Percentiles rank a stretch among this genome's conserved stretches.
phyloP scores from a whole-genome alignment of 2,113 vertebrate species.

The Sus scrofa region DNA sequence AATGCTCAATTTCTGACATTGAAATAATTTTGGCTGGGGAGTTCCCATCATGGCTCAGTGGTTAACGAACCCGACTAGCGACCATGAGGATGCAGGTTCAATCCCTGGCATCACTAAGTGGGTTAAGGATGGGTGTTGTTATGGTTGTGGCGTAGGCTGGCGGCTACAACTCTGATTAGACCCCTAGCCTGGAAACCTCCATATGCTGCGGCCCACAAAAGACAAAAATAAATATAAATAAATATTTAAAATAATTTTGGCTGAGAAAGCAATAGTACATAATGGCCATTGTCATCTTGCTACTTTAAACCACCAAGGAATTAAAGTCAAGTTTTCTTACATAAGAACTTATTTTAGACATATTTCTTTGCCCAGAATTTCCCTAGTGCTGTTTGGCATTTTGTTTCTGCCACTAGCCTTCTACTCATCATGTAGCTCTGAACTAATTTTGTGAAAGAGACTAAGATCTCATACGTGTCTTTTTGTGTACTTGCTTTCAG shows the following conservation, averaged over 20 bases:
- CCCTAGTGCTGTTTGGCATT: background rate
- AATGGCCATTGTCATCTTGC: background rate
- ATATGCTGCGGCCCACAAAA: no score
- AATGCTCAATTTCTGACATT: background rate
- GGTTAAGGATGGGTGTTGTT: no score
- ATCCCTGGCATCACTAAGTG: no score
- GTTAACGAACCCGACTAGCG: no score
- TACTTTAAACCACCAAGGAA: background rate
- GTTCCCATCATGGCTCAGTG: no score
- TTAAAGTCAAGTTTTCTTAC: conserved; percentile 7
- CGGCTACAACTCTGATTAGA: no score
- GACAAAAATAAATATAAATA: no score
- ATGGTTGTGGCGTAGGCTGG: no score
- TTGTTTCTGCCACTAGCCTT: background rate
- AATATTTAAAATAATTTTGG: conserved; percentile 6
- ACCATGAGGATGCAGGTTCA: no score
- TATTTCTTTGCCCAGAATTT: background rate
- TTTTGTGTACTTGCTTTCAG: conserved; percentile 49
- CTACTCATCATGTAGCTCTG: background rate
- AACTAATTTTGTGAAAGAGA: conserved; percentile 53
- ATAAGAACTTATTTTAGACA: conserved; percentile 40
- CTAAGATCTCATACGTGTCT: background rate
- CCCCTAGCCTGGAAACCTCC: no score
- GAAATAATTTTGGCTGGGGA: background rate
- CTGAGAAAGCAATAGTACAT: background rate